Percentiles rank a stretch among this genome's conserved stretches.
These are phyloP conservation scores for Drosophila macrothrix DNA, from an alignment of 2,888 invertebrate species.

Conservation along the genomic window DNA sequence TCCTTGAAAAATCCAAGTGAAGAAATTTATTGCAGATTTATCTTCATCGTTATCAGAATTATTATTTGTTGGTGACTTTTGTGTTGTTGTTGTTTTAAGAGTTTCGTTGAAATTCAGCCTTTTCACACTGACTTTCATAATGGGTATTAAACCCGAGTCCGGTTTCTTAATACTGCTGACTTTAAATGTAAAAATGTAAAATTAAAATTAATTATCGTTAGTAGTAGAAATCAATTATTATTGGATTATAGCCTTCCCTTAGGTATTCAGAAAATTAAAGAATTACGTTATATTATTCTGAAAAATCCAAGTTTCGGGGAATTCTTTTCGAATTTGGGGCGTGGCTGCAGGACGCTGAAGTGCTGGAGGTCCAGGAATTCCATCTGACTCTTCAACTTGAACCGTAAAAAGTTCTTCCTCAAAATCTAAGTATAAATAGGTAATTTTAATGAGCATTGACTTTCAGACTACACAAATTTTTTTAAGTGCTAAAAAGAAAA, in stretches of 20 bases:
- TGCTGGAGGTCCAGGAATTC: neutral
- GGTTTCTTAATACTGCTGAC: too few species aligned
- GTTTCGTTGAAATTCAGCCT: too few species aligned
- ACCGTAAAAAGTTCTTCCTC: too few species aligned
- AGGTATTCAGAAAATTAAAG: constrained; percentile 87
- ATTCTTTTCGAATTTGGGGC: constrained; percentile 13
- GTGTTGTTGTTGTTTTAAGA: constrained; percentile 23
- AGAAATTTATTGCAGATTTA: constrained; percentile 20
- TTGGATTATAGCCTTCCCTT: constrained; percentile 16
- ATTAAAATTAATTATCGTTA: constrained; percentile 23
- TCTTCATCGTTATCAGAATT: constrained; percentile 1
- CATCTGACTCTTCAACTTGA: too few species aligned
- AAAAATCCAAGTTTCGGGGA: constrained; percentile 86
- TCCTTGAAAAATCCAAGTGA: constrained; percentile 54
- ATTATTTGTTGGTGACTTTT: constrained; percentile 8
- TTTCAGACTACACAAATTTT: too few species aligned
- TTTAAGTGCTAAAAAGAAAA: too few species aligned
- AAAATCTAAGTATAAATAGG: too few species aligned
- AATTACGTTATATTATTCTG: constrained; percentile 81
- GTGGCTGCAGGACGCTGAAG: too few species aligned
- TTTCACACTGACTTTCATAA: too few species aligned
- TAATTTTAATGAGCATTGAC: too few species aligned
- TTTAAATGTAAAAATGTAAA: constrained; percentile 37
- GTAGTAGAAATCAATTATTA: constrained; percentile 1
- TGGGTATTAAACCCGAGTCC: too few species aligned